Percentiles rank a stretch among this genome's conserved stretches.
Evolutionary conservation across 2,797 vertebrate species (phyloP).

Genomic region (Botia kubotai): DNA sequence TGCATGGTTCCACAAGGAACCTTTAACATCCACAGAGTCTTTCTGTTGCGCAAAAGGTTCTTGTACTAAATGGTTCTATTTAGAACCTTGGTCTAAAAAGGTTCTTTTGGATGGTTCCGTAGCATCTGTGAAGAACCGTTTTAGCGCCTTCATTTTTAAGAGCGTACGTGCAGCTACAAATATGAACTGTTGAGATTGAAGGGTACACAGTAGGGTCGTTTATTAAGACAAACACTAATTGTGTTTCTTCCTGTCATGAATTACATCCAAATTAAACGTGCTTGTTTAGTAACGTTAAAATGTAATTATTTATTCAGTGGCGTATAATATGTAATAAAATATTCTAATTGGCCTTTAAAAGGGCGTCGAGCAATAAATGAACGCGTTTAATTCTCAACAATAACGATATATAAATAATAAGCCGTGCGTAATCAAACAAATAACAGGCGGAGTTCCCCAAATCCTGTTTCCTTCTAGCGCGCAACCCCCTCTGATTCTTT

Average conservation of each 20-base stretch:
- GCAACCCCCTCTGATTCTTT: slow-evolving; percentile 32
- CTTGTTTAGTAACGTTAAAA: not conserved
- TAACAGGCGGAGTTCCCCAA: slow-evolving; percentile 44
- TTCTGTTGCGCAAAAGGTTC: too few species aligned
- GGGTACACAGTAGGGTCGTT: not conserved
- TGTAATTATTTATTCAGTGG: too few species aligned
- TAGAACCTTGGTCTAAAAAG: too few species aligned
- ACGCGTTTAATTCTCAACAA: not conserved
- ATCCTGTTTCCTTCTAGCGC: slow-evolving; percentile 24
- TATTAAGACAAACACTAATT: not conserved
- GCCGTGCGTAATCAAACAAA: slow-evolving; percentile 15
- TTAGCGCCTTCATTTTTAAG: too few species aligned
- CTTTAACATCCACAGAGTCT: too few species aligned
- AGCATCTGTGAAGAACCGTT: too few species aligned
- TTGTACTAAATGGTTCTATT: too few species aligned
- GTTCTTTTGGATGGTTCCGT: too few species aligned
- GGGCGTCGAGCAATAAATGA: not conserved
- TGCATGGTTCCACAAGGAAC: not conserved
- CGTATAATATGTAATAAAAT: not conserved
- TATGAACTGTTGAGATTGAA: not conserved
- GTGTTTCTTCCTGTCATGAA: not conserved
- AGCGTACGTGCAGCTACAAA: not conserved
- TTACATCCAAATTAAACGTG: too few species aligned
- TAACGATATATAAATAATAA: not conserved
- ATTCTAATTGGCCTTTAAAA: not conserved